These are phyloP conservation scores for Macropodus opercularis DNA, from an alignment of 2,797 vertebrate genomes.

Conservation along the genomic window DNA sequence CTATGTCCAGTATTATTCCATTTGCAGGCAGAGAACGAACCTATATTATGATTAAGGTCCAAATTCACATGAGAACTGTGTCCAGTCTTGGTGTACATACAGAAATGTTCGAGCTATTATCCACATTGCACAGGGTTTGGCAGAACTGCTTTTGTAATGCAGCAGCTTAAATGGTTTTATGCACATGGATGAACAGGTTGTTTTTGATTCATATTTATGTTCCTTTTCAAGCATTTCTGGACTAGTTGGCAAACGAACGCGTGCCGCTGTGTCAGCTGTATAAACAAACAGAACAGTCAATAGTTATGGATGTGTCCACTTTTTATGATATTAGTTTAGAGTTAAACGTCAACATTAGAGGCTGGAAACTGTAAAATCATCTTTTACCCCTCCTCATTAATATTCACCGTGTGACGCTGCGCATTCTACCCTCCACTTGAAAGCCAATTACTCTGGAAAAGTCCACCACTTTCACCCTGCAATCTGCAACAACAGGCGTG, in stretches of 20 bases:
- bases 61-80: too few relatives aligned
- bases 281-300: background rate
- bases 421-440: constrained; percentile 72
- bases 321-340: constrained; percentile 25
- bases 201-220: background rate
- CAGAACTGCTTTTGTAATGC: background rate
- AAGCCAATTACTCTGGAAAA: constrained; percentile 74
- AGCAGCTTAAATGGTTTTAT: background rate
- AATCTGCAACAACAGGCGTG: constrained; percentile 66
- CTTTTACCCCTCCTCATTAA: constrained; percentile 58
- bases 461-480: constrained; percentile 64
- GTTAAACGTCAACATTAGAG: constrained; percentile 43
- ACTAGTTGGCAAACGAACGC: background rate
- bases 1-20: too few relatives aligned
- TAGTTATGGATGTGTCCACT: background rate
- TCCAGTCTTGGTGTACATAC: too few relatives aligned
- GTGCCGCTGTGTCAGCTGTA: background rate
- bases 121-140: background rate
- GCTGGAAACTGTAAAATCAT: constrained; percentile 34
- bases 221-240: background rate
- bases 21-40: background rate
- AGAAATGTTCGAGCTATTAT: too few relatives aligned
- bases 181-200: background rate
- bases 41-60: background rate
- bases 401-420: constrained; percentile 69